A percentile compares a stretch with the other conserved stretches of the same genome.
These are phyloP conservation scores for Eupithecia centaureata DNA, from an alignment of 2,888 invertebrate genomes.

Conservation along the genomic window DNA sequence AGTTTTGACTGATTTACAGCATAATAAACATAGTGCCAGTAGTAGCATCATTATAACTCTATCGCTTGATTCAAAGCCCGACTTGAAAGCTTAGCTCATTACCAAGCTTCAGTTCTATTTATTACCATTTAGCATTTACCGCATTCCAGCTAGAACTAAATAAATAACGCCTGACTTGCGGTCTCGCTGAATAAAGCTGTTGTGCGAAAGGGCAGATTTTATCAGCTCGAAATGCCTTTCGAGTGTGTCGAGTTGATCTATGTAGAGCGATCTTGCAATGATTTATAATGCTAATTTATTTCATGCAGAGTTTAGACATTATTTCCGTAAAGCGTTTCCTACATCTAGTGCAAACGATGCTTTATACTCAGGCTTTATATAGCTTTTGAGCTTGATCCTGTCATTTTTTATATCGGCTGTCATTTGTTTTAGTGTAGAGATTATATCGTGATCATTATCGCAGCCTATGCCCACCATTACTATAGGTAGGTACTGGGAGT, in stretches of 20 bases:
- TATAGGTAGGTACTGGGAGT: no score
- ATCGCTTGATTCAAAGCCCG: neutral
- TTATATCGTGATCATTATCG: neutral
- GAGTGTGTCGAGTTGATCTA: constrained; percentile 12
- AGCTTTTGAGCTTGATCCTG: neutral
- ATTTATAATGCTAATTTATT: constrained; percentile 14
- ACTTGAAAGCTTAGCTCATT: neutral
- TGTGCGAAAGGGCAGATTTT: constrained; percentile 44
- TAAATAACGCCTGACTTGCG: constrained; percentile 41
- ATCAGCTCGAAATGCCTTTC: constrained; percentile 35
- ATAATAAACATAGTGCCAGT: neutral
- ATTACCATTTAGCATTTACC: constrained; percentile 34
- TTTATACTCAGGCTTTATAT: no score
- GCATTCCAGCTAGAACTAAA: constrained; percentile 41
- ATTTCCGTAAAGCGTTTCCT: neutral
- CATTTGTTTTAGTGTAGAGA: neutral
- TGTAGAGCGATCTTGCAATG: constrained; percentile 16
- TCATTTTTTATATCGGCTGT: neutral
- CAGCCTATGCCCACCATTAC: neutral
- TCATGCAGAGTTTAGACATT: neutral
- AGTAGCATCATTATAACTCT: neutral
- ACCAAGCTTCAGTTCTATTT: constrained; percentile 20
- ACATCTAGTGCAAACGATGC: neutral
- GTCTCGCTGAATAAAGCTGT: constrained; percentile 40
- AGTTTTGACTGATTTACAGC: neutral